Evolutionary conservation across 2,888 invertebrate species (phyloP).

Genomic region (Lycaena phlaeas): DNA sequence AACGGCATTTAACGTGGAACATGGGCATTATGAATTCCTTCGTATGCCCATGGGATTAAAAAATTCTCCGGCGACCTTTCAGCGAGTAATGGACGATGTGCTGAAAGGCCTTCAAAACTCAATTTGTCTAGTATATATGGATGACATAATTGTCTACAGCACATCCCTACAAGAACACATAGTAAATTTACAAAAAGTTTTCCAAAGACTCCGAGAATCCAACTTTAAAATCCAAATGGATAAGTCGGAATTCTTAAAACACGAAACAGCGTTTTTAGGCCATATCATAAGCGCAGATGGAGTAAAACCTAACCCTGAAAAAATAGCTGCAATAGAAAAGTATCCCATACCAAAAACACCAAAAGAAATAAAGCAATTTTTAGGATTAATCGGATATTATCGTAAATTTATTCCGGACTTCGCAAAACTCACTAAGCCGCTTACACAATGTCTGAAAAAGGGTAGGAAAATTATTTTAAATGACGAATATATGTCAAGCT

Average conservation of each 20-base stretch:
- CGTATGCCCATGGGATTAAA: slow-evolving; percentile 22
- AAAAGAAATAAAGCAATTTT: slow-evolving; percentile 24
- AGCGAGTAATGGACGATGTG: slow-evolving; percentile 27
- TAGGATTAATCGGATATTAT: slow-evolving; percentile 26
- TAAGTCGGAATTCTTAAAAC: slow-evolving; percentile 22
- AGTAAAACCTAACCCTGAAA: slow-evolving; percentile 24
- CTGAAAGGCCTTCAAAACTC: slow-evolving; percentile 22
- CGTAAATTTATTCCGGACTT: slow-evolving; percentile 26
- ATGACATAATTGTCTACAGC: slow-evolving; percentile 28
- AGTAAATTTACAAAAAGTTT: slow-evolving; percentile 21
- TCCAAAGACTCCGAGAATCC: slow-evolving; percentile 18
- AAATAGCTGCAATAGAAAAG: slow-evolving; percentile 22
- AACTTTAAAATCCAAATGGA: slow-evolving; percentile 26
- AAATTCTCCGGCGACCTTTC: slow-evolving; percentile 25
- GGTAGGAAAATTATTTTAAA: slow-evolving; percentile 9
- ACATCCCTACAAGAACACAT: slow-evolving; percentile 24
- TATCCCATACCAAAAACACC: slow-evolving; percentile 24
- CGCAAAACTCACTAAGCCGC: slow-evolving; percentile 18
- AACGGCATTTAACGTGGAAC: slow-evolving; percentile 18
- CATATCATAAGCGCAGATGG: slow-evolving; percentile 23
- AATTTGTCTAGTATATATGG: slow-evolving; percentile 26
- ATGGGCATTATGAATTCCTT: slow-evolving; percentile 20
- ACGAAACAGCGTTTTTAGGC: slow-evolving; percentile 18
- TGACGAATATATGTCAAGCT: slow-evolving; percentile 13
- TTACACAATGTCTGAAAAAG: slow-evolving; percentile 16